A percentile compares a stretch with the other conserved stretches of the same genome.
These are phyloP conservation scores for Philopotamus ludificatus DNA, from an alignment of 1,140 invertebrate species.

Conservation along the genomic window DNA sequence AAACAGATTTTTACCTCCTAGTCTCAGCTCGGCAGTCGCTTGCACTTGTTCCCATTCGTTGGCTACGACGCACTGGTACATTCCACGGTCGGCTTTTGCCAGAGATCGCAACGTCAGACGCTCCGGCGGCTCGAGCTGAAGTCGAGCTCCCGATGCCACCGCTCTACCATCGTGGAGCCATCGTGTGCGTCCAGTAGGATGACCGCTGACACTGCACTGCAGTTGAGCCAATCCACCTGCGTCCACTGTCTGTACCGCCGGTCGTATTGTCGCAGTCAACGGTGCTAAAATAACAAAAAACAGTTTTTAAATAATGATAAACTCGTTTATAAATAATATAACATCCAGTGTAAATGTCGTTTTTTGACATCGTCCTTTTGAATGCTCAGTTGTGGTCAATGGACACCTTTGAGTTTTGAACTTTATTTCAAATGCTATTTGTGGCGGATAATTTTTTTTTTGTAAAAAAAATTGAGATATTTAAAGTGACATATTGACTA, in stretches of 20 bases:
- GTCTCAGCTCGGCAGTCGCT: conserved; percentile 75
- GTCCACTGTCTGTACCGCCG: conserved; percentile 74
- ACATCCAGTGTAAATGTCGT: no score
- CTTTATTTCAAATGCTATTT: no score
- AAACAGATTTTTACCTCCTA: conserved; percentile 76
- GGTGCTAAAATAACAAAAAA: conserved; percentile 58
- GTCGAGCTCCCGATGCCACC: conserved; percentile 45
- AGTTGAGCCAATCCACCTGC: conserved; percentile 78
- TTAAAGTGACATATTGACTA: no score
- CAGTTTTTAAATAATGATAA: no score
- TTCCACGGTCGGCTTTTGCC: conserved; percentile 75
- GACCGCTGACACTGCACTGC: conserved; percentile 81
- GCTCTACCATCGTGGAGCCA: conserved; percentile 84
- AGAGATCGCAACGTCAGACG: conserved; percentile 67
- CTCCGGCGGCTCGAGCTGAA: conserved; percentile 34
- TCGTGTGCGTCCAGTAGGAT: conserved; percentile 69
- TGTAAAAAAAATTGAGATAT: no score
- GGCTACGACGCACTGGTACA: conserved; percentile 87
- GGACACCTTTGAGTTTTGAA: no score
- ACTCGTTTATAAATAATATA: no score
- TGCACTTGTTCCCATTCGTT: conserved; percentile 85
- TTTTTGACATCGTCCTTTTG: no score
- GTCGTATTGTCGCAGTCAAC: conserved; percentile 70
- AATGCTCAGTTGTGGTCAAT: no score
- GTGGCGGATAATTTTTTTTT: no score